A percentile compares a stretch with the other conserved stretches of the same genome.
phyloP scores from a whole-genome alignment of 2,113 vertebrate genomes.

The Prietella phreatophila region DNA sequence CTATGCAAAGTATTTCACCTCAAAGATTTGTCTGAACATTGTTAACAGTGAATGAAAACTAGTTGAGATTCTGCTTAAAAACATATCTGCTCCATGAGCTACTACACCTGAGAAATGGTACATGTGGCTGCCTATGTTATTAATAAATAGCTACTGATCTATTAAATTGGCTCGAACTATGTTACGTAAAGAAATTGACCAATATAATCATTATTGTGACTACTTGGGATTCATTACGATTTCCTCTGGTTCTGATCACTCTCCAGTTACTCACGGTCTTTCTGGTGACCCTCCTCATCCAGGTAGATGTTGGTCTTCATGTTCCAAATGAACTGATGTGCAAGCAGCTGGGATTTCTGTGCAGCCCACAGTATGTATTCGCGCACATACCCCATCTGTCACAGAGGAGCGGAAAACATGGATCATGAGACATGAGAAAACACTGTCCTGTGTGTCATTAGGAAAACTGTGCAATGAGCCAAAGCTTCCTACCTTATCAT shows the following conservation, averaged over 20 bases:
- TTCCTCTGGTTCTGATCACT: background rate
- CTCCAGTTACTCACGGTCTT: slow-evolving; percentile 84
- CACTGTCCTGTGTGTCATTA: background rate
- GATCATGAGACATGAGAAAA: slow-evolving; percentile 1
- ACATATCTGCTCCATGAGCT: background rate
- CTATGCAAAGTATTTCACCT: background rate
- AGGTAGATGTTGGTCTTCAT: slow-evolving; percentile 98
- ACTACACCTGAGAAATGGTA: background rate
- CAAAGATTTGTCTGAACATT: background rate
- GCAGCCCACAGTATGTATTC: slow-evolving; percentile 98
- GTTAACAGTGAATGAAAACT: background rate
- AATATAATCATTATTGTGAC: background rate
- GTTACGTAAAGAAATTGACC: background rate
- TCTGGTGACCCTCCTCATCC: slow-evolving; percentile 93
- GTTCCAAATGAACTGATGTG: slow-evolving; percentile 99
- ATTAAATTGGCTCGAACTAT: background rate
- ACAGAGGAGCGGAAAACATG: background rate
- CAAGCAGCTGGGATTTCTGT: slow-evolving; percentile 93
- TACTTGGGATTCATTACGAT: background rate
- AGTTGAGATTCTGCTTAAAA: background rate
- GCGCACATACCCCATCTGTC: slow-evolving; percentile 95
- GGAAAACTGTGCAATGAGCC: background rate
- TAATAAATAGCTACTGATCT: background rate
- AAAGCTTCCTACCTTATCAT: slow-evolving; percentile 87
- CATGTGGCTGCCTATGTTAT: background rate